Conservation (phyloP, 2,113 vertebrate species). For the Pseudorasbora parva region DNA sequence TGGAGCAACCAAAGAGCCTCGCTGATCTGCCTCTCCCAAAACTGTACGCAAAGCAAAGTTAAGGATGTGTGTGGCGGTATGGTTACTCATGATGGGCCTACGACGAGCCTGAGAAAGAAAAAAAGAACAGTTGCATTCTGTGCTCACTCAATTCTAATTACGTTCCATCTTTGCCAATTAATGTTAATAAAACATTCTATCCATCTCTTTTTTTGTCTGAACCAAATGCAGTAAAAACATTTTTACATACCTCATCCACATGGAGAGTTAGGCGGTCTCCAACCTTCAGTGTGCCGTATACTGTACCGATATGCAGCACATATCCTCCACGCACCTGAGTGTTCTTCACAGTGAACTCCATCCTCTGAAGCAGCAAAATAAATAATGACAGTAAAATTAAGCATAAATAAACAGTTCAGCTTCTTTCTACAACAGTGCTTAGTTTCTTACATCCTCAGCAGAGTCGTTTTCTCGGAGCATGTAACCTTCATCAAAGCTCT, state of each 20-base stretch:
- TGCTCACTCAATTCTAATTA: not conserved
- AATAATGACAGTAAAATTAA: not conserved
- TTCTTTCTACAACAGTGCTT: not conserved
- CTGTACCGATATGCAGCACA: constrained; percentile 88
- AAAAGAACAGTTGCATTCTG: not conserved
- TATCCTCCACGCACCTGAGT: constrained; percentile 94
- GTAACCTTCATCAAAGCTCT: constrained; percentile 95
- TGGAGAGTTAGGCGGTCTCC: constrained; percentile 86
- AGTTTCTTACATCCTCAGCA: constrained; percentile 83
- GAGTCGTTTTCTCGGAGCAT: constrained; percentile 86
- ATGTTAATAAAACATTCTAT: not conserved
- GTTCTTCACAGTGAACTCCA: constrained; percentile 95
- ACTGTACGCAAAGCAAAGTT: constrained; percentile 91
- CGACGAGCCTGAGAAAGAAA: constrained; percentile 79
- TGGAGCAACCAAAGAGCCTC: constrained; percentile 90
- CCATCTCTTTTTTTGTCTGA: not conserved
- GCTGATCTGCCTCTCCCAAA: constrained; percentile 95
- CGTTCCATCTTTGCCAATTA: too few species aligned
- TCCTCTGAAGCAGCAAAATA: constrained; percentile 76
- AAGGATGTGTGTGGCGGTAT: constrained; percentile 94
- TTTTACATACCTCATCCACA: constrained; percentile 87
- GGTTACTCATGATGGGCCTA: constrained; percentile 94
- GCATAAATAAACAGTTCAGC: not conserved
- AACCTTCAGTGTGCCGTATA: constrained; percentile 88
- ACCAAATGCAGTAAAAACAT: not conserved